These are phyloP conservation scores for Pipistrellus pipistrellus DNA, from an alignment of 2,797 vertebrate genomes.

Conservation along the genomic window DNA sequence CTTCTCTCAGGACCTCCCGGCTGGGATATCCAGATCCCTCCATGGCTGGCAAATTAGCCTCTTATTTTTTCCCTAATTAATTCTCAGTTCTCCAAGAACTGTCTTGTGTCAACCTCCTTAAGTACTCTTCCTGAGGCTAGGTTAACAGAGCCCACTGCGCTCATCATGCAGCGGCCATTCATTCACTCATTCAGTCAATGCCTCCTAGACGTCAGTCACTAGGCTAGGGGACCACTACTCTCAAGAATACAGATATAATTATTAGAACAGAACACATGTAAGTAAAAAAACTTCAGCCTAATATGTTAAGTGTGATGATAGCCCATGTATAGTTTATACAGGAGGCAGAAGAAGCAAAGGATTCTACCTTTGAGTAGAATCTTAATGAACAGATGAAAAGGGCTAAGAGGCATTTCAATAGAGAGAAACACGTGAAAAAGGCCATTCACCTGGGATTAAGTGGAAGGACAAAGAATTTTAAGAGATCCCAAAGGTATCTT, in stretches of 20 bases:
- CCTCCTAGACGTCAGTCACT: neutral
- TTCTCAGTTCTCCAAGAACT: slow-evolving; percentile 19
- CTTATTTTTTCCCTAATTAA: neutral
- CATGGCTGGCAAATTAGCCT: neutral
- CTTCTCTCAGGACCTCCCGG: neutral
- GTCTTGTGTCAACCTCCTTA: neutral
- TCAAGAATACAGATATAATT: neutral
- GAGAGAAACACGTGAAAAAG: neutral
- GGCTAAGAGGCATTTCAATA: neutral
- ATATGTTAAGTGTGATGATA: neutral
- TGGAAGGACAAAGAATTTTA: neutral
- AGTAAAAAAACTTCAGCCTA: slow-evolving; percentile 10
- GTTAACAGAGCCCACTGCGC: neutral
- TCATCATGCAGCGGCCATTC: neutral
- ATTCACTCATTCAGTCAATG: neutral
- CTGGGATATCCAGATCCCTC: neutral
- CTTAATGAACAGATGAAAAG: neutral
- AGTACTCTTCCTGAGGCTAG: neutral
- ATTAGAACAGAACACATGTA: neutral
- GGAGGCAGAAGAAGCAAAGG: neutral
- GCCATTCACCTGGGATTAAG: neutral
- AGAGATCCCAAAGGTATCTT: neutral
- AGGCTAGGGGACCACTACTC: neutral
- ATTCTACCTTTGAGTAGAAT: neutral
- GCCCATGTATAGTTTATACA: neutral